Evolutionary conservation across 2,888 invertebrate species (phyloP), one percentile per base, ranked within the genome.

Genomic region (Orchesellides sinensis): DNA sequence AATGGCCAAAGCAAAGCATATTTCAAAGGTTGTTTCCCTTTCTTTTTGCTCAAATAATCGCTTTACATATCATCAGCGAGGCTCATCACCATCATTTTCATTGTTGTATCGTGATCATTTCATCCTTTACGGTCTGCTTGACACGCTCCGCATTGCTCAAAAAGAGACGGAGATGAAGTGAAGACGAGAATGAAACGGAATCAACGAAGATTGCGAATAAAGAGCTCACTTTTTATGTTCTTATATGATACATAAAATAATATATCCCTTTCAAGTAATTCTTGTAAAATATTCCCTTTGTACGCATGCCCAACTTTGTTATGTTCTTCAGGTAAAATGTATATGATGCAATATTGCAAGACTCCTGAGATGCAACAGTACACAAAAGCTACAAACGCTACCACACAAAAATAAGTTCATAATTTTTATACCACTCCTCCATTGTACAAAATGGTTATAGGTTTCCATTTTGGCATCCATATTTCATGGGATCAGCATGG

Each of bases 21-120:
- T 70, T 79, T 32, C 19, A 79, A 63, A 79, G 79, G 79, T 79
- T 79, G 72, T 79, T 79, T 79, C 79, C 79, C 79, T 70, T 78
- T 78, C 70, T 69, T 69, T 69, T 56, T 56, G 56, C 56, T 56
- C 54, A 70, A 56, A 70, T 65, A 73, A 65, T 47, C 61, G 21
- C 61, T 73, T 59, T 73, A 61, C 61, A 74, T 61, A 73, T 61
- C 73, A 73, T 73, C 61, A 77, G 23, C 49, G 52, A 10, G 5
- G n/a, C 32, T 14, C 47, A 68, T 49, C 77, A 68, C 40, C 77
- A 59, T 78, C 56, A 68, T 66, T 68, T 66, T 45, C 40, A 45
- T 65, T 68, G 52, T 77, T 40, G 45, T 29, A 52, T 74, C 74
- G 74, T 74, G 74, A 74, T 74, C 65, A 65, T 74, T 74, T 74